Conservation (phyloP, 2,113 vertebrate species). For the Etia nguti region DNA sequence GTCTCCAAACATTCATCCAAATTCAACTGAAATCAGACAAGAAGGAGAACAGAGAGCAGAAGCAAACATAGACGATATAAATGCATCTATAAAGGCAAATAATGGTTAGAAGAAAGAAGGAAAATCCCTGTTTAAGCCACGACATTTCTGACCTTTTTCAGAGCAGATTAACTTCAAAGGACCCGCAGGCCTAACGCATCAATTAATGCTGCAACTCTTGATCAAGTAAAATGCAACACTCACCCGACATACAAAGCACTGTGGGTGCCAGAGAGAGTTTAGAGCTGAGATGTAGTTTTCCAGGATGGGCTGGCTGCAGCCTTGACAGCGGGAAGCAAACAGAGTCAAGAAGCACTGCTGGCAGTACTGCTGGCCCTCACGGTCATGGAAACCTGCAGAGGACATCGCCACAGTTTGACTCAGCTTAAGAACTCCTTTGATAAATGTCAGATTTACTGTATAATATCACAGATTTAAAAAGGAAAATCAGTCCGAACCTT, state of each 20-base stretch:
- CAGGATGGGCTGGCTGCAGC: conserved; percentile 84
- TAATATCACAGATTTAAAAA: not conserved
- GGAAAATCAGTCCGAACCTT: not conserved
- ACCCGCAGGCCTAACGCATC: not conserved
- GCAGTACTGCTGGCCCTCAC: conserved; percentile 87
- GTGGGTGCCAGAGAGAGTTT: conserved; percentile 86
- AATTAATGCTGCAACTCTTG: not conserved
- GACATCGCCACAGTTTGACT: not conserved
- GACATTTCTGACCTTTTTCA: not conserved
- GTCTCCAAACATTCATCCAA: not conserved
- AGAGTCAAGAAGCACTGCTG: conserved; percentile 86
- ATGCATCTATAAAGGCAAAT: not conserved
- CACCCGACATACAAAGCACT: conserved; percentile 82
- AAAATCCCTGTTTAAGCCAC: not conserved
- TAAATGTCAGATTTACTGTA: not conserved
- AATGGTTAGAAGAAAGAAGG: not conserved
- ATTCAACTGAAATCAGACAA: not conserved
- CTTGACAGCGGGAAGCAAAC: conserved; percentile 85
- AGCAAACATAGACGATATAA: not conserved
- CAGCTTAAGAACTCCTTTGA: not conserved
- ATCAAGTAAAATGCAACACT: conserved; percentile 18
- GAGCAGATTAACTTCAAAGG: not conserved
- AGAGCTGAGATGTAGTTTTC: conserved; percentile 94
- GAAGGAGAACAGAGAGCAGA: not conserved
- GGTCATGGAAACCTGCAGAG: conserved; percentile 84